Percentiles rank a stretch among this genome's conserved stretches.
phyloP scores from a whole-genome alignment of 2,888 invertebrate species.

The Epinotia demarniana region DNA sequence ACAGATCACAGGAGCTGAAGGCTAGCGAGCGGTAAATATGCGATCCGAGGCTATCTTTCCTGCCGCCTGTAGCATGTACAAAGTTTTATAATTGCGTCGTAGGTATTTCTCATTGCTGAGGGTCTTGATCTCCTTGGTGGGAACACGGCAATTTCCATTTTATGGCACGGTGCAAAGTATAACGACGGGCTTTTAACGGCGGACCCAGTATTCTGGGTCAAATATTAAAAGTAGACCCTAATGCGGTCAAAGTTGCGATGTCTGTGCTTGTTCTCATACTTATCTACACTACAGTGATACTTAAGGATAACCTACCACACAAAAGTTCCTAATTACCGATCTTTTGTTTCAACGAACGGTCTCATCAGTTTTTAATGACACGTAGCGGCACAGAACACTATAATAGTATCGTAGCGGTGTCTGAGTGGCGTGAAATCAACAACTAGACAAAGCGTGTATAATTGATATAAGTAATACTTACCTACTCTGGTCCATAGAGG shows the following conservation, averaged over 20 bases:
- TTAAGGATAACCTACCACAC: conserved; percentile 10
- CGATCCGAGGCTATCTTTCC: too few relatives aligned
- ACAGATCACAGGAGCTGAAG: too few relatives aligned
- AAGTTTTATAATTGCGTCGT: too few relatives aligned
- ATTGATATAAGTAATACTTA: conserved; percentile 1
- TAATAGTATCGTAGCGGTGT: neutral
- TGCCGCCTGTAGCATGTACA: too few relatives aligned
- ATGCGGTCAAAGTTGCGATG: conserved; percentile 12
- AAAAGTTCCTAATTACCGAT: conserved; percentile 7
- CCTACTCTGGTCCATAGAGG: neutral
- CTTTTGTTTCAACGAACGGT: conserved; percentile 21
- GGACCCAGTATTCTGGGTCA: neutral
- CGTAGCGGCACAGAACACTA: conserved; percentile 2
- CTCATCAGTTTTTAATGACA: conserved; percentile 19
- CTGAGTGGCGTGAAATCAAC: conserved; percentile 16
- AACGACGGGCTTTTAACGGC: too few relatives aligned
- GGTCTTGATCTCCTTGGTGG: too few relatives aligned
- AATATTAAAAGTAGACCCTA: neutral
- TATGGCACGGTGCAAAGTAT: too few relatives aligned
- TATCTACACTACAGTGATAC: neutral
- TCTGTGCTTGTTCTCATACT: neutral
- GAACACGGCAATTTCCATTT: too few relatives aligned
- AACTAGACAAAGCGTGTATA: conserved; percentile 7
- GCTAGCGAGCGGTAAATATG: too few relatives aligned
- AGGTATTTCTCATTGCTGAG: too few relatives aligned